These are phyloP conservation scores for Linnaemya vulpina DNA, from an alignment of 2,888 invertebrate genomes.

Conservation along the genomic window DNA sequence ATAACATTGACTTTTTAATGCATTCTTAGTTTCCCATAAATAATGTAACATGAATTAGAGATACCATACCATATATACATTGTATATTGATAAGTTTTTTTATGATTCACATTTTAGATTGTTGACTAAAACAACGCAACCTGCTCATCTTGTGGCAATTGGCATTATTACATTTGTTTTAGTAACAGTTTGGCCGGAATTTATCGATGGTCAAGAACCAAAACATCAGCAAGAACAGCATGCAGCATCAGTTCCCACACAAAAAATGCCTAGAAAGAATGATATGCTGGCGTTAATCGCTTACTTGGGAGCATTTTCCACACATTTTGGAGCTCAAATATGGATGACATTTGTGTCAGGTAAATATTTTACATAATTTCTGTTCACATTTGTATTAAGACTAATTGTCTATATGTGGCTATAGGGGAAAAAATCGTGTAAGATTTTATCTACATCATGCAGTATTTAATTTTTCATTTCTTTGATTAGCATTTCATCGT, in stretches of 20 bases:
- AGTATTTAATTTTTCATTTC: too few species aligned
- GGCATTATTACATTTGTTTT: constrained; percentile 85
- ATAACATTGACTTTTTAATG: constrained; percentile 12
- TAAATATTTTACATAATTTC: constrained; percentile 78
- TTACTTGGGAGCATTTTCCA: constrained; percentile 90
- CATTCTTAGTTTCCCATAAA: constrained; percentile 43
- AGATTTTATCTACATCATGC: too few species aligned
- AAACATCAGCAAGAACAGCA: constrained; percentile 29
- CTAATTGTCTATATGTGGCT: too few species aligned
- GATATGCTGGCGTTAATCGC: constrained; percentile 84
- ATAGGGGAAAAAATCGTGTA: not conserved
- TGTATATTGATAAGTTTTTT: constrained; percentile 10
- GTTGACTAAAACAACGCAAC: constrained; percentile 89
- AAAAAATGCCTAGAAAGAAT: constrained; percentile 72
- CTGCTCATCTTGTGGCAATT: constrained; percentile 89
- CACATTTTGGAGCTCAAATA: constrained; percentile 93
- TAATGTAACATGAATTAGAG: constrained; percentile 33
- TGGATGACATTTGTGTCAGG: constrained; percentile 97
- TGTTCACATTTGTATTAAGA: too few species aligned
- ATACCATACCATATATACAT: constrained; percentile 14
- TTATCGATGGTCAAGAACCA: constrained; percentile 75
- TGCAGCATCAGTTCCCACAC: constrained; percentile 11
- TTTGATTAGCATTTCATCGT: too few species aligned
- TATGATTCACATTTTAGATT: constrained; percentile 84
- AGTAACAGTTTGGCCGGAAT: constrained; percentile 84